Evolutionary conservation across 2,888 invertebrate genomes (phyloP), one percentile per base, ranked within the genome.

Genomic region (Leptogaster cylindrica): DNA sequence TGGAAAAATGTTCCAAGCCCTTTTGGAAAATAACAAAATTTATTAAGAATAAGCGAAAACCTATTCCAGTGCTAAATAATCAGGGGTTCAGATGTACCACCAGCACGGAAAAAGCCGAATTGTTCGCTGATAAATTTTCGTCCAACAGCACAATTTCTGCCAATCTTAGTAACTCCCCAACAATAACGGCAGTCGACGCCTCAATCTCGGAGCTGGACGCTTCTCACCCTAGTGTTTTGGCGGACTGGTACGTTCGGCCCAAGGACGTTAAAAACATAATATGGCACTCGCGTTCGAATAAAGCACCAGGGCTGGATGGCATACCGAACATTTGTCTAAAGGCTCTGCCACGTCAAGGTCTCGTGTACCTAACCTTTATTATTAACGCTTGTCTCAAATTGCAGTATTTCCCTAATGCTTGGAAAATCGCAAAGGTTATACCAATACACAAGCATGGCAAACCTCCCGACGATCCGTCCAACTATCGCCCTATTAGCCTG

Each of bases 301-400:
- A 36, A 36, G 36, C 36, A 36, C 36, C 36, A 3, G 36, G 36
- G 6, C 36, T 36, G 36, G 36, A 36, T 36, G 6, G 36, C 10
- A 36, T 36, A 36, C 36, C 36, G 2, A 36, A 36, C 36, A 36
- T 36, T 36, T 36, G 36, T 36, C 36, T 36, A 36, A 36, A 36
- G 36, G 36, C 36, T 36, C 36, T 36, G 6, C 36, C 36, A 5
- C 31, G 31, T 8, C 31, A 31, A 7, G 31, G 31, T 31, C 31
- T 31, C 31, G 31, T 31, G 8, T 31, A 31, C n/a, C n/a, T n/a
- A n/a, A n/a, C n/a, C n/a, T n/a, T n/a, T n/a, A n/a, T n/a, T n/a
- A n/a, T n/a, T n/a, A n/a, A n/a, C n/a, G n/a, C n/a, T 31, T 31
- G 8, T 31, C 8, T 7, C 5, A 7, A 8, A 12, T 5, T 36